Conservation (phyloP, 2,888 invertebrate species). For the Cantharis nigra region DNA sequence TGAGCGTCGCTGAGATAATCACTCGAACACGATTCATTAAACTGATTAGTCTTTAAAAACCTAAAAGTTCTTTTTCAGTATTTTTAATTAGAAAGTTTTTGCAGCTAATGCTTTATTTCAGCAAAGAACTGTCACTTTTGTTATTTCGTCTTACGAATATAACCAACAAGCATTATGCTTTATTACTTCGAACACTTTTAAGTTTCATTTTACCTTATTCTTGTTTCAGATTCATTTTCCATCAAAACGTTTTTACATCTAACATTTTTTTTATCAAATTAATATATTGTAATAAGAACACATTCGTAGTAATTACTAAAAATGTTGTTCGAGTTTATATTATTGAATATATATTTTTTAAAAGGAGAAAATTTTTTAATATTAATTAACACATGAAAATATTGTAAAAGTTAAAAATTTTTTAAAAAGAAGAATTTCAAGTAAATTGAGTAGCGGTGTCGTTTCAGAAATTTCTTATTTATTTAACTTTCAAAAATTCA, state of each 20-base stretch:
- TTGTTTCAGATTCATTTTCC: neutral
- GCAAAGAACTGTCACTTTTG: neutral
- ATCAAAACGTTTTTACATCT: neutral
- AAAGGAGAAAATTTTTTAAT: too few relatives aligned
- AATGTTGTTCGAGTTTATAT: too few relatives aligned
- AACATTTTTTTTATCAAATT: neutral
- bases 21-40: neutral
- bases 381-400: too few relatives aligned
- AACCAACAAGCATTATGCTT: neutral
- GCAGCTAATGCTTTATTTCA: neutral
- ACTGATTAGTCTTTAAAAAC: neutral
- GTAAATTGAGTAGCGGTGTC: too few relatives aligned
- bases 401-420: too few relatives aligned
- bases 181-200: neutral
- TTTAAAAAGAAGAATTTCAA: too few relatives aligned
- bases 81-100: neutral
- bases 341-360: too few relatives aligned
- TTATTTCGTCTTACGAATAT: neutral
- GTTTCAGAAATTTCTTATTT: too few relatives aligned
- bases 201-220: neutral
- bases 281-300: neutral
- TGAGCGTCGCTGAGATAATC: neutral
- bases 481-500: too few relatives aligned
- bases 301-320: neutral
- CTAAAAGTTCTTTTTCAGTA: neutral